Percentiles rank a stretch among this genome's conserved stretches.
phyloP scores from a whole-genome alignment of 2,888 invertebrate species.

The Cheilosia pagana region DNA sequence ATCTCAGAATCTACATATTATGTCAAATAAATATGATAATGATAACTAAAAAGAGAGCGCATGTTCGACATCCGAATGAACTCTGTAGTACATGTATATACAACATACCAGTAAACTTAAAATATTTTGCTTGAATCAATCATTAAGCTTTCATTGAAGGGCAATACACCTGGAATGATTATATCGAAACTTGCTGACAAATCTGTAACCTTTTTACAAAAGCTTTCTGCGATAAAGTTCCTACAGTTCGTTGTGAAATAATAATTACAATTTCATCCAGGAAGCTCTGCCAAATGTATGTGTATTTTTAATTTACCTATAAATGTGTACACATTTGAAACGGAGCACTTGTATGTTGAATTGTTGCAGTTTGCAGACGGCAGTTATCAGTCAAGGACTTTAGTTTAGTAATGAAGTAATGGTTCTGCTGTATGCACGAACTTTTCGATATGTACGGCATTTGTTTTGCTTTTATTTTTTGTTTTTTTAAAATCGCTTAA shows the following conservation, averaged over 20 bases:
- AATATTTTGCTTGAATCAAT: not conserved
- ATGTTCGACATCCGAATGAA: not conserved
- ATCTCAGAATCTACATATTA: too few species aligned
- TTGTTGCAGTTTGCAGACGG: not conserved
- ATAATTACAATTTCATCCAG: constrained; percentile 13
- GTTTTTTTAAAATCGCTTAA: constrained; percentile 7
- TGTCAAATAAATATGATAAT: too few species aligned
- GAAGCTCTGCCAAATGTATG: constrained; percentile 20
- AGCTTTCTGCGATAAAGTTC: constrained; percentile 14
- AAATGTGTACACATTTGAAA: not conserved
- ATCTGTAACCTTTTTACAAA: not conserved
- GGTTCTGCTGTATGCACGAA: constrained; percentile 78
- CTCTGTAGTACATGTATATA: not conserved
- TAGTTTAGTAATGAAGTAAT: constrained; percentile 78
- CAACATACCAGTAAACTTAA: not conserved
- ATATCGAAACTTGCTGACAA: not conserved
- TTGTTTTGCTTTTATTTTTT: not conserved
- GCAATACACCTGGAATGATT: not conserved
- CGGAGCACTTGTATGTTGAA: constrained; percentile 5
- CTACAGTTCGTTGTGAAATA: constrained; percentile 13
- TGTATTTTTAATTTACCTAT: constrained; percentile 31
- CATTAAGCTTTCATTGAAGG: constrained; percentile 20
- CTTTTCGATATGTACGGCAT: constrained; percentile 9
- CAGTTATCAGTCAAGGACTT: constrained; percentile 48
- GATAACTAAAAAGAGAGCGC: not conserved